phyloP scores from a whole-genome alignment of 1,140 invertebrate species.

The Aphidius ervi region DNA sequence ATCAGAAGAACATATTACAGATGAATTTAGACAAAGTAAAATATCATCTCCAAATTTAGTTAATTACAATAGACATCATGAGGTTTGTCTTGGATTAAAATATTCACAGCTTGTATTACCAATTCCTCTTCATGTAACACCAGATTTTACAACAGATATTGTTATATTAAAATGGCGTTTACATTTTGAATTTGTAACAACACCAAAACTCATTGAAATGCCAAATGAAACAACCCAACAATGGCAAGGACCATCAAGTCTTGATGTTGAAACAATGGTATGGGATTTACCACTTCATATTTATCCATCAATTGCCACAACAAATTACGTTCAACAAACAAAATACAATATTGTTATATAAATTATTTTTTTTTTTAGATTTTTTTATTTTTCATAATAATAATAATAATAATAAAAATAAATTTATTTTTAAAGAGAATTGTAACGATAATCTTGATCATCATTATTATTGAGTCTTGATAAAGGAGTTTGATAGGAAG shows the following conservation, averaged over 20 bases:
- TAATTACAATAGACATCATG: conserved; percentile 83
- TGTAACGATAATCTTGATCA: conserved; percentile 36
- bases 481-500: too few relatives aligned
- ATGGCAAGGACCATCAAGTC: conserved; percentile 78
- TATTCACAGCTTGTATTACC: conserved; percentile 88
- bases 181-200: conserved; percentile 96
- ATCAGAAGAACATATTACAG: conserved; percentile 78
- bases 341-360: conserved; percentile 48
- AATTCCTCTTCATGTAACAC: conserved; percentile 90
- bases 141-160: conserved; percentile 83
- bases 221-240: conserved; percentile 52
- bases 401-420: not conserved
- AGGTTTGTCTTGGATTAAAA: conserved; percentile 83
- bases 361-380: conserved; percentile 8
- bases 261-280: conserved; percentile 95
- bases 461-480: conserved; percentile 26
- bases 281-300: conserved; percentile 95
- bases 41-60: conserved; percentile 54
- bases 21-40: conserved; percentile 60
- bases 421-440: conserved; percentile 19
- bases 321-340: conserved; percentile 45
- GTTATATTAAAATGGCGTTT: conserved; percentile 87
- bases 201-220: conserved; percentile 58
- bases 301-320: conserved; percentile 78
- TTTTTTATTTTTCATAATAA: conserved; percentile 7